Conservation (phyloP, 2,888 invertebrate genomes). For the Formica aserva region DNA sequence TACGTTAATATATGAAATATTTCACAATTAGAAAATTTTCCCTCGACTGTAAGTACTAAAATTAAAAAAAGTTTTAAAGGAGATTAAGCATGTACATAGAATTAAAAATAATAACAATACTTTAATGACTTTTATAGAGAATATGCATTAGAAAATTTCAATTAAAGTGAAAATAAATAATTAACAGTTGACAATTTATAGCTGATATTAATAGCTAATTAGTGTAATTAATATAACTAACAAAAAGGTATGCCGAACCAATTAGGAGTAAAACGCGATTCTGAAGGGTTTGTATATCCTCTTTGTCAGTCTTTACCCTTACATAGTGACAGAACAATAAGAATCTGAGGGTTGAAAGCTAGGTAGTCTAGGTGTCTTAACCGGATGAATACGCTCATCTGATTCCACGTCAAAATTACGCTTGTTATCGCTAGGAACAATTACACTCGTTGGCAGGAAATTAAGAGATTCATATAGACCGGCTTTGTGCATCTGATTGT, state of each 20-base stretch:
- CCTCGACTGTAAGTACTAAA: neutral
- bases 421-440: slow-evolving; percentile 37
- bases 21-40: neutral
- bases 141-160: neutral
- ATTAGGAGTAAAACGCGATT: slow-evolving; percentile 28
- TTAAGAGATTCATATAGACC: slow-evolving; percentile 12
- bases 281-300: slow-evolving; percentile 12
- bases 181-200: neutral
- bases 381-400: slow-evolving; percentile 36
- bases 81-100: neutral
- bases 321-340: slow-evolving; percentile 30
- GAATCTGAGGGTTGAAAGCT: slow-evolving; percentile 31
- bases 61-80: neutral
- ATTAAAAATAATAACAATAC: neutral
- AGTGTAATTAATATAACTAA: slow-evolving; percentile 9
- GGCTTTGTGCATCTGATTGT: neutral
- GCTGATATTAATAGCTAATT: neutral
- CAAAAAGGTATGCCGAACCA: neutral
- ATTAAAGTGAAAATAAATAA: neutral
- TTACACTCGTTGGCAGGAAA: slow-evolving; percentile 29
- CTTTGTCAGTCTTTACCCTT: slow-evolving; percentile 5
- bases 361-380: slow-evolving; percentile 20
- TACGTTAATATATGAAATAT: neutral
- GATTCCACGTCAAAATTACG: slow-evolving; percentile 40
- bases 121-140: neutral